Conservation (phyloP, 2,888 invertebrate species). For the Aphodius sticticus region DNA sequence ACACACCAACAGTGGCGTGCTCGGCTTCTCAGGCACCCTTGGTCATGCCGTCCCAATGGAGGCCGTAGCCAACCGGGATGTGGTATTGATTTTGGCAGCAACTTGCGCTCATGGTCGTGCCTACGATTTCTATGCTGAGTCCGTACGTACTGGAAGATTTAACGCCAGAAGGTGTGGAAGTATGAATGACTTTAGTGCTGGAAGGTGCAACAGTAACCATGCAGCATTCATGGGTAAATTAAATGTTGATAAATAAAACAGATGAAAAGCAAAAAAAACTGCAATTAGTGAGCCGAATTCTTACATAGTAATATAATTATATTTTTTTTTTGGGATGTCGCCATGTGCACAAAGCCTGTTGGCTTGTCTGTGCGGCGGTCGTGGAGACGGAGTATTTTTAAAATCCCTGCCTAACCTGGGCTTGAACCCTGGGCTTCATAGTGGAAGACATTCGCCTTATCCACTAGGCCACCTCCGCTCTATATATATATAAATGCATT, state of each 20-base stretch:
- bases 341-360: no score
- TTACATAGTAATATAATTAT: no score
- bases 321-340: conserved; percentile 31
- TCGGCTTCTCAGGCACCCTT: conserved; percentile 46
- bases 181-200: conserved; percentile 41
- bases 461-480: no score
- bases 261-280: no score
- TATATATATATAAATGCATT: no score
- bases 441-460: no score
- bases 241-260: conserved; percentile 41
- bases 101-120: conserved; percentile 60
- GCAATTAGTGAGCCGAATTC: no score
- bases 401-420: no score
- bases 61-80: conserved; percentile 55
- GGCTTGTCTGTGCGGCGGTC: no score
- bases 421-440: no score
- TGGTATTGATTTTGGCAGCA: conserved; percentile 48
- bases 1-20: conserved; percentile 49
- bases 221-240: conserved; percentile 43
- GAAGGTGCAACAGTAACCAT: conserved; percentile 40
- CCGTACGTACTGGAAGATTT: conserved; percentile 53
- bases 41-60: conserved; percentile 56
- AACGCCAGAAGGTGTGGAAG: conserved; percentile 44
- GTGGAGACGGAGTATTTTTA: no score
- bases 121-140: conserved; percentile 59